These are phyloP conservation scores for Gryon sp. DNA, from an alignment of 1,140 invertebrate species.

Conservation along the genomic window DNA sequence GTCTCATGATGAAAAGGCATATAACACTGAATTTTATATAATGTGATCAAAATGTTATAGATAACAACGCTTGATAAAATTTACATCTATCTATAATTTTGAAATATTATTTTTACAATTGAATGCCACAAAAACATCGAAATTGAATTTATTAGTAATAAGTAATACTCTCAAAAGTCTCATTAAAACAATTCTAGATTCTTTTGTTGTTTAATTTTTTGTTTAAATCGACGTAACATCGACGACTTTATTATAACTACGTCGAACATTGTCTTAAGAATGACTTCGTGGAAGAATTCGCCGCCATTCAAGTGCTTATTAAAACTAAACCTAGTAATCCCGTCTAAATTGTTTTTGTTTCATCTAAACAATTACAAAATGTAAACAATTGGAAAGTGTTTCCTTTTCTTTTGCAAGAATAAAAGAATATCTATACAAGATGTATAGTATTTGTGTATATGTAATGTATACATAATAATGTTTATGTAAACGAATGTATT, in stretches of 20 bases:
- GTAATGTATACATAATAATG: conserved; percentile 41
- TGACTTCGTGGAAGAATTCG: conserved; percentile 75
- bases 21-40: conserved; percentile 46
- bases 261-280: conserved; percentile 55
- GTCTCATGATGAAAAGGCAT: conserved; percentile 38
- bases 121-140: conserved; percentile 53
- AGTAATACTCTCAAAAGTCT: conserved; percentile 48
- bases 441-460: conserved; percentile 54
- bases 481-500: conserved; percentile 44
- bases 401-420: conserved; percentile 58
- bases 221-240: conserved; percentile 59
- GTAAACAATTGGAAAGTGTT: conserved; percentile 60
- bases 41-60: conserved; percentile 44
- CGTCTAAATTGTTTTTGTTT: conserved; percentile 55
- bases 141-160: conserved; percentile 51
- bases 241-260: conserved; percentile 60
- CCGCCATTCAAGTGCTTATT: conserved; percentile 70
- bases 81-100: conserved; percentile 52
- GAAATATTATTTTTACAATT: conserved; percentile 43
- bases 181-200: conserved; percentile 54
- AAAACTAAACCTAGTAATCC: conserved; percentile 70
- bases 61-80: conserved; percentile 56
- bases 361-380: conserved; percentile 66
- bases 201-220: too few species aligned
- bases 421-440: conserved; percentile 66